Evolutionary conservation across 1,140 invertebrate species (phyloP).

Genomic region (Mya arenaria): DNA sequence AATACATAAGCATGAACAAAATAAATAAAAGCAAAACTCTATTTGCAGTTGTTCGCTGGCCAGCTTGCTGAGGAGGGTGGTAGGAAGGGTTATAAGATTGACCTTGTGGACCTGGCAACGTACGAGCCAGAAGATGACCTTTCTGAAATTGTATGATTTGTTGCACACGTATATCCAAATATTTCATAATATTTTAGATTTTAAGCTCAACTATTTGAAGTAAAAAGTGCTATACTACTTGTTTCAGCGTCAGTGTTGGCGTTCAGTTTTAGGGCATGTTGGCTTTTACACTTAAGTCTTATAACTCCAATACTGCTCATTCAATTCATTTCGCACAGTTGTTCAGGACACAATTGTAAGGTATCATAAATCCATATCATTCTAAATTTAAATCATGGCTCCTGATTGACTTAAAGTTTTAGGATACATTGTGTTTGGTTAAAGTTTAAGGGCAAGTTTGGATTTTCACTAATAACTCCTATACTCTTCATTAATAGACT

Average conservation of each 20-base stretch:
- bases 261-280: too few relatives aligned
- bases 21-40: too few relatives aligned
- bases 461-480: too few relatives aligned
- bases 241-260: not conserved
- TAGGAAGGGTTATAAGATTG: slow-evolving; percentile 65
- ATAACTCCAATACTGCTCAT: too few relatives aligned
- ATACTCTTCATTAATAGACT: too few relatives aligned
- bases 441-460: not conserved
- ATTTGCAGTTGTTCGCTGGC: slow-evolving; percentile 73
- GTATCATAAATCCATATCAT: too few relatives aligned
- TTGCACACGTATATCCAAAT: not conserved
- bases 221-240: not conserved
- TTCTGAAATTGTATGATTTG: slow-evolving; percentile 72
- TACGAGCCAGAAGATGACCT: slow-evolving; percentile 81
- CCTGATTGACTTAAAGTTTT: not conserved
- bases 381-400: not conserved
- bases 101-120: slow-evolving; percentile 76
- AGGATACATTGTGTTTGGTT: not conserved
- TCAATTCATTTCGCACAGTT: too few relatives aligned
- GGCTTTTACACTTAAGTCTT: too few relatives aligned
- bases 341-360: too few relatives aligned
- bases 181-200: not conserved
- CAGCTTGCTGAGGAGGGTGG: slow-evolving; percentile 66
- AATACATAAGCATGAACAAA: too few relatives aligned
- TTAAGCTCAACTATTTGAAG: not conserved